Evolutionary conservation across 2,888 invertebrate genomes (phyloP).

Genomic region (Neoaliturus tenellus): DNA sequence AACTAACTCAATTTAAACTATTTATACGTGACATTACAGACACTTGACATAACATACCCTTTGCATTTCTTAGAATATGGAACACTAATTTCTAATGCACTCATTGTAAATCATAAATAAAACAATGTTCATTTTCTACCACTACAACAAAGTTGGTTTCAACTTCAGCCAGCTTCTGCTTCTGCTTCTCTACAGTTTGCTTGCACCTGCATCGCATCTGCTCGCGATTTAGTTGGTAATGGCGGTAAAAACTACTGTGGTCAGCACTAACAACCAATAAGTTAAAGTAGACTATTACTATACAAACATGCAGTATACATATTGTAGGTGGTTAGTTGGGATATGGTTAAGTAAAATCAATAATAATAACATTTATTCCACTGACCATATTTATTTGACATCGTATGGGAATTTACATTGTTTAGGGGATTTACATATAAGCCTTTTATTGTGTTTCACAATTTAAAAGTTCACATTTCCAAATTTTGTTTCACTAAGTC

Average conservation of each 20-base stretch:
- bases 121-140: conserved; percentile 38
- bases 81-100: not conserved
- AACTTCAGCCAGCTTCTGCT: not conserved
- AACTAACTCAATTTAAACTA: not conserved
- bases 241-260: conserved; percentile 30
- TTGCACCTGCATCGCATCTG: not conserved
- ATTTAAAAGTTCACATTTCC: too few species aligned
- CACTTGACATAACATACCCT: not conserved
- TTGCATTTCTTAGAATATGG: not conserved
- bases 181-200: too few species aligned
- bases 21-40: not conserved
- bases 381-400: too few species aligned
- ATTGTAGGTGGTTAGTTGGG: too few species aligned
- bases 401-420: too few species aligned
- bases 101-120: conserved; percentile 36
- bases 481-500: too few species aligned
- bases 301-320: too few species aligned
- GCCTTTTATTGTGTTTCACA: too few species aligned
- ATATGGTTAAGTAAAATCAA: too few species aligned
- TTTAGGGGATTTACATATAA: too few species aligned
- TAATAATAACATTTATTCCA: too few species aligned
- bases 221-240: not conserved
- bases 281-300: too few species aligned
- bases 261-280: not conserved
- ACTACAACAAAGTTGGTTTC: conserved; percentile 21